phyloP scores from a whole-genome alignment of 2,113 vertebrate species.

The Corapipo altera region DNA sequence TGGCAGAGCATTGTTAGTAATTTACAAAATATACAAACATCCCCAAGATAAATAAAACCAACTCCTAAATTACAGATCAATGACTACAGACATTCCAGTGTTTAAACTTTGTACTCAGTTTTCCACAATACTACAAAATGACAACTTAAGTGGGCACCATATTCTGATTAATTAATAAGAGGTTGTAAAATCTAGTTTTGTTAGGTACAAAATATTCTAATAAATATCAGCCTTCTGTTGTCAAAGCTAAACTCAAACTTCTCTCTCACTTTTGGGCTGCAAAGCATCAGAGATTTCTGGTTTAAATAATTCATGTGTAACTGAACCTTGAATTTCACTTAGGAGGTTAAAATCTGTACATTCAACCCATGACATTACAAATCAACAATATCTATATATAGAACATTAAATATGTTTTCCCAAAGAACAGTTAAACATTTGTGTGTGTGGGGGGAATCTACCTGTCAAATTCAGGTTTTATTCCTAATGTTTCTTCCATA shows the following conservation, averaged over 20 bases:
- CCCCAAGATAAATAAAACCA: constrained; percentile 74
- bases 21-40: constrained; percentile 91
- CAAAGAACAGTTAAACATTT: not conserved
- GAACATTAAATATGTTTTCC: not conserved
- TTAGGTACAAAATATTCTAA: constrained; percentile 38
- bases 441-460: not conserved
- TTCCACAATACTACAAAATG: constrained; percentile 52
- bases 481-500: not conserved
- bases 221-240: not conserved
- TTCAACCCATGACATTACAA: not conserved
- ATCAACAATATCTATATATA: not conserved
- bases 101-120: constrained; percentile 70
- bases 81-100: constrained; percentile 75
- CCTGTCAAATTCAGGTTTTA: constrained; percentile 7
- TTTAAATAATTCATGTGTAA: not conserved
- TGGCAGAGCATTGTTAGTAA: constrained; percentile 74
- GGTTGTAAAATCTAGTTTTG: not conserved
- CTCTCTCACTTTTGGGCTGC: not conserved
- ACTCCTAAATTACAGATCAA: constrained; percentile 67
- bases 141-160: not conserved
- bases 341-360: not conserved
- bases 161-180: not conserved
- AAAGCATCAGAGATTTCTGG: not conserved
- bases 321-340: not conserved
- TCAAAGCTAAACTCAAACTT: not conserved